These are phyloP conservation scores for Cotesia typhae DNA, from an alignment of 1,140 invertebrate genomes.

Conservation along the genomic window DNA sequence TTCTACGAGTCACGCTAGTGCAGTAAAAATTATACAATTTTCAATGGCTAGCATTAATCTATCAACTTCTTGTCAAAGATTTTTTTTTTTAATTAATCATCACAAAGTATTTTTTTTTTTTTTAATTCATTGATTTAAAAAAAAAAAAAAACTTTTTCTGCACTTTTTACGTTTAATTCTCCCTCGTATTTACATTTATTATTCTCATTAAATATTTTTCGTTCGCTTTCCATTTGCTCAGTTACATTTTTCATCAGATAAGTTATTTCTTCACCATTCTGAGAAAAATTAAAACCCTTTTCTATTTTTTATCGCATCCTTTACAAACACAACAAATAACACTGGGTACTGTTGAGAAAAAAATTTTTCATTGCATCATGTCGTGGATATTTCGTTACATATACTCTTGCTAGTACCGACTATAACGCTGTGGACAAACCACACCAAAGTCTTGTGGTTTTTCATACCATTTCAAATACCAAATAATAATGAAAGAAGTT, in stretches of 20 bases:
- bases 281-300: background rate
- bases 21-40: conserved; percentile 11
- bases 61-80: background rate
- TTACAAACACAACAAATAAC: conserved; percentile 12
- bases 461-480: too few relatives aligned
- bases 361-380: conserved; percentile 9
- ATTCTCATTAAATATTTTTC: background rate
- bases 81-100: conserved; percentile 20
- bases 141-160: background rate
- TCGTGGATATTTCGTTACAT: too few relatives aligned
- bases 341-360: background rate
- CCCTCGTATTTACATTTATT: background rate
- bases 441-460: too few relatives aligned
- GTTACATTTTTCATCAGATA: background rate
- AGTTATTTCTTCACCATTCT: background rate
- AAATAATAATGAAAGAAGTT: too few relatives aligned
- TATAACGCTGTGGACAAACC: too few relatives aligned
- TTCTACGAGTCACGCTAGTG: conserved; percentile 1
- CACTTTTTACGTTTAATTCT: background rate
- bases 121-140: background rate
- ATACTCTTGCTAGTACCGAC: too few relatives aligned
- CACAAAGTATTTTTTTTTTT: background rate
- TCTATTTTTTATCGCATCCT: background rate
- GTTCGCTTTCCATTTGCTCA: background rate
- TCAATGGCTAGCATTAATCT: conserved; percentile 20